Evolutionary conservation across 1,140 invertebrate species (phyloP).

Genomic region (Araneus ventricosus): DNA sequence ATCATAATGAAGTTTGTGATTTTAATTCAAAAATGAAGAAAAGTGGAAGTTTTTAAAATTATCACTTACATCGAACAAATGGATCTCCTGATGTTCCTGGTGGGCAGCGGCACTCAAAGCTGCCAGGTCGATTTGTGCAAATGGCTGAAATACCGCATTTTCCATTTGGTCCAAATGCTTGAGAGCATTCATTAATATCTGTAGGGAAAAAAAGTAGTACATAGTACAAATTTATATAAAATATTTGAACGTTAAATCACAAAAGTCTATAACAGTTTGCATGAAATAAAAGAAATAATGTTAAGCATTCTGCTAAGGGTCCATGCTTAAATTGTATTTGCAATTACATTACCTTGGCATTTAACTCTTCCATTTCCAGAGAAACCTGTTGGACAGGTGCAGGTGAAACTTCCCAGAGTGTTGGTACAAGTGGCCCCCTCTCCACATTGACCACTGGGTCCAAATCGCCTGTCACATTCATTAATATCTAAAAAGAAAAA

Average conservation of each 20-base stretch:
- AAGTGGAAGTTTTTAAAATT: neutral
- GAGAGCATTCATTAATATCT: constrained; percentile 91
- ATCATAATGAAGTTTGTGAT: too few species aligned
- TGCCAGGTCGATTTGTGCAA: constrained; percentile 89
- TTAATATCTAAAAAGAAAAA: constrained; percentile 87
- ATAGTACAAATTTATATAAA: neutral
- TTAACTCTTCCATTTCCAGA: constrained; percentile 78
- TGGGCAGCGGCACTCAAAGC: constrained; percentile 89
- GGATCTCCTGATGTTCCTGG: constrained; percentile 90
- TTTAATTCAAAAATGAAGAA: too few species aligned
- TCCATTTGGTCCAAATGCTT: constrained; percentile 79
- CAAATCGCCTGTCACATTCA: constrained; percentile 92
- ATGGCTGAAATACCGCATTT: constrained; percentile 89
- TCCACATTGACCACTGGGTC: constrained; percentile 90
- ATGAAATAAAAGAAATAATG: neutral
- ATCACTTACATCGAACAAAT: constrained; percentile 84
- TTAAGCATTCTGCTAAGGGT: too few species aligned
- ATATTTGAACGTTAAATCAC: neutral
- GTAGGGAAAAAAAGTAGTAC: constrained; percentile 35
- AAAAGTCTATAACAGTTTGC: neutral
- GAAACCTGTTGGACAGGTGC: constrained; percentile 77
- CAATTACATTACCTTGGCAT: constrained; percentile 76
- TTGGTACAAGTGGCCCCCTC: constrained; percentile 92
- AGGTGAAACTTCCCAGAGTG: constrained; percentile 86
- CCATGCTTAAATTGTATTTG: neutral